phyloP scores from a whole-genome alignment of 2,113 vertebrate species.

The Barnardius zonarius region DNA sequence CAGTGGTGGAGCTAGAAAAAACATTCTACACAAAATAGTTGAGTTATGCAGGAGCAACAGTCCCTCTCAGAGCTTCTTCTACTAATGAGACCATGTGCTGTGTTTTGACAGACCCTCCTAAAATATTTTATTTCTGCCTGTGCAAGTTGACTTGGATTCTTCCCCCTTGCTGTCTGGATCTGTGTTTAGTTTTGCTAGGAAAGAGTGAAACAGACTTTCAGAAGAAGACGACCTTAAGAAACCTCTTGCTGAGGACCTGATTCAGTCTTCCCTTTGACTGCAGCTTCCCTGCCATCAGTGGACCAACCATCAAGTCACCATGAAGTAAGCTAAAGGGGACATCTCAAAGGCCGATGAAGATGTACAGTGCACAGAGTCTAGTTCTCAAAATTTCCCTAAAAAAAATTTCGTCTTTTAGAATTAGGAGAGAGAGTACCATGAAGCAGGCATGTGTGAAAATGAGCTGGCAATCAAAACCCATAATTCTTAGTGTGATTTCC shows the following conservation, averaged over 20 bases:
- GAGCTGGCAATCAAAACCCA: neutral
- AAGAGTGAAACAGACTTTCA: neutral
- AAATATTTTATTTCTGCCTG: neutral
- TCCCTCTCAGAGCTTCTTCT: neutral
- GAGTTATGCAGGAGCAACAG: neutral
- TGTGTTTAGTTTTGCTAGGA: slow-evolving; percentile 1
- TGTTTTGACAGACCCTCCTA: neutral
- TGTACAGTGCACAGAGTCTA: neutral
- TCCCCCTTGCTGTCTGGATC: neutral
- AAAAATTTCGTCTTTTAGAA: neutral
- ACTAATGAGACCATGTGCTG: neutral
- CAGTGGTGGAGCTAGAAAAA: neutral
- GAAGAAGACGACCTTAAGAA: neutral
- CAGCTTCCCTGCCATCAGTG: accelerated
- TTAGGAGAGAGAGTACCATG: neutral
- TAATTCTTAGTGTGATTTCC: neutral
- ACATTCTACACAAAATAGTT: neutral
- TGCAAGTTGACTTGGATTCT: neutral
- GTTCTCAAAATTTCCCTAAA: neutral
- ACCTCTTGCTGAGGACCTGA: neutral
- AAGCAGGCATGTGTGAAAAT: neutral
- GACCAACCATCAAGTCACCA: neutral
- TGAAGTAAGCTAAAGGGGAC: neutral
- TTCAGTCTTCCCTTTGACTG: neutral
- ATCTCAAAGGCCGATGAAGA: neutral